These are phyloP conservation scores for Calyptomena viridis DNA, from an alignment of 2,113 vertebrate genomes.

Conservation along the genomic window DNA sequence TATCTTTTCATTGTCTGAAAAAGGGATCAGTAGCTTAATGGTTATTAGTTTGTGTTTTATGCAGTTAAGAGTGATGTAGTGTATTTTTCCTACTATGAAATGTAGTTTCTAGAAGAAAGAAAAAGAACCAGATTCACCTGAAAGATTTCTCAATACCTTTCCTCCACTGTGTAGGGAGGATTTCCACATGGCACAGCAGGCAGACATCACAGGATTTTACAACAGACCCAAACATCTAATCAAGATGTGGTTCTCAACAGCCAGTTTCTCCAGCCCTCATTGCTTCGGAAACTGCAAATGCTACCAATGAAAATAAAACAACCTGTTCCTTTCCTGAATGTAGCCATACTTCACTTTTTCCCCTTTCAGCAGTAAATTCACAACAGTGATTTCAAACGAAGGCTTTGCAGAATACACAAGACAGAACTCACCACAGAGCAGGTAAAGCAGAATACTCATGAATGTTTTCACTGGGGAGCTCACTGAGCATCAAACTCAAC, in stretches of 20 bases:
- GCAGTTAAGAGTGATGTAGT: not conserved
- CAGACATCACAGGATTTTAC: not conserved
- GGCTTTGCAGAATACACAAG: not conserved
- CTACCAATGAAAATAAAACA: not conserved
- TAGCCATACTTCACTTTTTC: not conserved
- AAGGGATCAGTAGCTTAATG: not conserved
- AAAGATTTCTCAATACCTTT: not conserved
- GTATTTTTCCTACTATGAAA: not conserved
- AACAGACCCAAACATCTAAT: not conserved
- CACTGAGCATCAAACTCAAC: not conserved
- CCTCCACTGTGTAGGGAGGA: not conserved
- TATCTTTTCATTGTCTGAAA: not conserved
- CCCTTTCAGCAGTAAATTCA: conserved; percentile 16
- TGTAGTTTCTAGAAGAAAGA: not conserved
- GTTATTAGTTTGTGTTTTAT: not conserved
- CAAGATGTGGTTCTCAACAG: not conserved
- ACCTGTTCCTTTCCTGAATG: not conserved
- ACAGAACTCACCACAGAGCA: not conserved
- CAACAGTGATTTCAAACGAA: not conserved
- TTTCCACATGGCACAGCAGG: not conserved
- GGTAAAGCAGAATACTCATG: not conserved
- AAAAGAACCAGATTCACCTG: not conserved
- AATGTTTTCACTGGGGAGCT: not conserved
- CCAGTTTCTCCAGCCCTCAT: not conserved
- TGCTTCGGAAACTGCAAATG: not conserved